Evolutionary conservation across 2,113 vertebrate species (phyloP), one percentile per base, ranked within the genome.

Genomic region (Oncorhynchus clarkii): DNA sequence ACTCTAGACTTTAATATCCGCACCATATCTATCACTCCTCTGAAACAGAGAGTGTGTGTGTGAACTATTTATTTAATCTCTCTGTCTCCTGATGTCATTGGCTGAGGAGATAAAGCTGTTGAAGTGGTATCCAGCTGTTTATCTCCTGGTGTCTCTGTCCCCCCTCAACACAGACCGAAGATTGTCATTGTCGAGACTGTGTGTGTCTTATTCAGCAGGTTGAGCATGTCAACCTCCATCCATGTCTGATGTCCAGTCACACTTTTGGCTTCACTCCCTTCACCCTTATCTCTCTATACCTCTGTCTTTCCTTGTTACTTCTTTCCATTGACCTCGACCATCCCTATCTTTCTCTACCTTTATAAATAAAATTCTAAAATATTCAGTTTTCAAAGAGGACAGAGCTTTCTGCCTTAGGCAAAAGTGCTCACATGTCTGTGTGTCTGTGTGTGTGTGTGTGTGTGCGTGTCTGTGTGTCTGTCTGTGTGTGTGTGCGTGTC

Each of bases 131-230:
- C 90, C 91, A 48, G 90, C 88, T 16, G 88, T 92, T 73, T 93
- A 93, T 93, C 91, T 96, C 89, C 91, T 94, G 82, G 90, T 89
- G 72, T 92, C 91, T 77, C 88, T 91, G 84, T 95, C 95, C 67
- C 93, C 84, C 2, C 92, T 94, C 83, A 88, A 34, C 65, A 22
- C 18, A 51, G 20, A 62, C 59, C 5, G 20, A 1, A 62, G 12
- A 57, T 20, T 14, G 12, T 20, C 31, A 31, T 31, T 31, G 31
- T 31, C 31, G 31, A 6, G 31, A 59, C 16, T 59, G 20, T 18
- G 39, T 39, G 39, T 39, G 39, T 39, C 39, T 39, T 39, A 39
- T 39, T 39, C 39, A 39, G 39, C 39, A 59, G 3, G 57, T 20
- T 59, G 57, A 18, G 14, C 57, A 18, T 59, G 57, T 59, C 20